A percentile compares a stretch with the other conserved stretches of the same genome.
Conservation (phyloP, 2,797 vertebrate genomes). For the Pseudochaenichthys georgianus region DNA sequence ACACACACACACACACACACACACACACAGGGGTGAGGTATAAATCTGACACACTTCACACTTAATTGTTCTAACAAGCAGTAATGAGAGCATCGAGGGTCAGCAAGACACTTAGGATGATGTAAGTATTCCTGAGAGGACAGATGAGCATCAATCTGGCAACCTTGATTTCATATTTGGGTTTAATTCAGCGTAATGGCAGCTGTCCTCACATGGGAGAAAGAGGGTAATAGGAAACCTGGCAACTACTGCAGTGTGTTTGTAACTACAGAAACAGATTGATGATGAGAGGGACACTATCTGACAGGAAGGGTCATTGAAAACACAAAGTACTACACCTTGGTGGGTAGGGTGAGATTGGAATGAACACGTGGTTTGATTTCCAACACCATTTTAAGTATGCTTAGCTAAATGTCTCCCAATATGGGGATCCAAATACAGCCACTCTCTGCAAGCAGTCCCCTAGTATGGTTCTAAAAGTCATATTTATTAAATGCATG, state of each 20-base stretch:
- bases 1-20: too few relatives aligned
- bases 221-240: conserved; percentile 53
- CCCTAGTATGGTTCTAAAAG: background rate
- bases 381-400: background rate
- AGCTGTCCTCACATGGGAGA: conserved; percentile 65
- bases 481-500: conserved; percentile 25
- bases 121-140: conserved; percentile 74
- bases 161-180: conserved; percentile 71
- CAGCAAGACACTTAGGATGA: conserved; percentile 70
- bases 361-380: conserved; percentile 1
- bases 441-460: background rate
- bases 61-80: conserved; percentile 80
- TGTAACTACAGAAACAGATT: conserved; percentile 8
- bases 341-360: background rate
- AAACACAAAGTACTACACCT: conserved; percentile 5
- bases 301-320: background rate
- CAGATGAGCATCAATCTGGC: conserved; percentile 68
- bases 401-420: background rate
- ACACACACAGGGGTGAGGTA: too few relatives aligned
- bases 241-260: conserved; percentile 38
- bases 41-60: conserved; percentile 62
- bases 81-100: conserved; percentile 73
- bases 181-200: conserved; percentile 63
- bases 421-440: background rate
- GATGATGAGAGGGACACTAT: conserved; percentile 4